Conservation (phyloP, 1,140 invertebrate species). For the Diuraphis noxia region DNA sequence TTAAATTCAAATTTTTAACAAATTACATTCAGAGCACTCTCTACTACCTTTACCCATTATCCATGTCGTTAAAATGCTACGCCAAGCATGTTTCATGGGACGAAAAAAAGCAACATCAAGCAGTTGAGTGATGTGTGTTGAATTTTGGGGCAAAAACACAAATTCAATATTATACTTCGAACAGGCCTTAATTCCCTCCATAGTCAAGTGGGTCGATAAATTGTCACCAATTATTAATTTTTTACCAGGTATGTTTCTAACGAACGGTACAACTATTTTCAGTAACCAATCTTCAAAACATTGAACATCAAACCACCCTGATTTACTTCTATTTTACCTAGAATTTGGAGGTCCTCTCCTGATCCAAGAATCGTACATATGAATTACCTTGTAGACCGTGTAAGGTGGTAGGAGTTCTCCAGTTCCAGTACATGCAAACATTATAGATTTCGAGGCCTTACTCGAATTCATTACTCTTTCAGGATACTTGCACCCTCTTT, state of each 20-base stretch:
- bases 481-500: too few relatives aligned
- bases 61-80: background rate
- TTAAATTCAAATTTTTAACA: too few relatives aligned
- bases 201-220: conserved; percentile 59
- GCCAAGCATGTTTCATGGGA: background rate
- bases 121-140: background rate
- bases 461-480: too few relatives aligned
- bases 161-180: conserved; percentile 60
- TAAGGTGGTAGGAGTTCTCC: too few relatives aligned
- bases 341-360: conserved; percentile 57
- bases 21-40: background rate
- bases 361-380: conserved; percentile 59
- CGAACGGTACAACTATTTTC: background rate
- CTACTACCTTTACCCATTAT: background rate
- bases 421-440: too few relatives aligned
- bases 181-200: conserved; percentile 58
- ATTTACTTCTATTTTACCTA: conserved; percentile 59
- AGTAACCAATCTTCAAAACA: conserved; percentile 20
- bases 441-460: too few relatives aligned
- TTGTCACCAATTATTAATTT: conserved; percentile 58
- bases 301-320: conserved; percentile 59
- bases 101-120: background rate
- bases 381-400: conserved; percentile 57
- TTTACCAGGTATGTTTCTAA: background rate
- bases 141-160: conserved; percentile 58